A percentile compares a stretch with the other conserved stretches of the same genome.
These are phyloP conservation scores for Eupithecia abbreviata DNA, from an alignment of 2,888 invertebrate species.

Conservation along the genomic window DNA sequence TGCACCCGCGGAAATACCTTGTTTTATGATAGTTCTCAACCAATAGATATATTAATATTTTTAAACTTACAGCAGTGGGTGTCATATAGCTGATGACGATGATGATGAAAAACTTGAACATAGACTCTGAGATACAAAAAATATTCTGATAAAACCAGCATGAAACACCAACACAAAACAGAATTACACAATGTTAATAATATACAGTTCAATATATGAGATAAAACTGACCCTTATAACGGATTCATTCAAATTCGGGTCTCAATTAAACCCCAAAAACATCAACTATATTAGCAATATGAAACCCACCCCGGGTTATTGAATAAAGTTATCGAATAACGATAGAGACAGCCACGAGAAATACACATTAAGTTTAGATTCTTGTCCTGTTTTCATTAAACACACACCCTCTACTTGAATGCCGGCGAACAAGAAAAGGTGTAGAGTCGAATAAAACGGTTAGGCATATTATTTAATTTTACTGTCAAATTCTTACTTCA, in stretches of 20 bases:
- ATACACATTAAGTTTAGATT: constrained; percentile 68
- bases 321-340: constrained; percentile 63
- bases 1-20: constrained; percentile 46
- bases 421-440: constrained; percentile 49
- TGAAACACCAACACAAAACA: not conserved
- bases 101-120: not conserved
- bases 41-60: not conserved
- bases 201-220: not conserved
- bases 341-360: constrained; percentile 59
- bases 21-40: not conserved
- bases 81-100: not conserved
- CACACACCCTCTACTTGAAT: constrained; percentile 61
- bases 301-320: constrained; percentile 52
- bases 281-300: constrained; percentile 42
- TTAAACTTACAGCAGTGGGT: not conserved
- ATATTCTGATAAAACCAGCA: too few species aligned
- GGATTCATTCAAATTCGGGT: constrained; percentile 28
- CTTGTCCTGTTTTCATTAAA: constrained; percentile 69
- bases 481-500: not conserved
- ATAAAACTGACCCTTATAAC: constrained; percentile 14
- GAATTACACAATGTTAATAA: not conserved
- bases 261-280: constrained; percentile 48
- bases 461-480: not conserved
- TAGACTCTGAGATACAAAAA: not conserved
- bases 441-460: constrained; percentile 46